These are phyloP conservation scores for Trachymyrmex septentrionalis DNA, from an alignment of 1,140 invertebrate species.

Conservation along the genomic window DNA sequence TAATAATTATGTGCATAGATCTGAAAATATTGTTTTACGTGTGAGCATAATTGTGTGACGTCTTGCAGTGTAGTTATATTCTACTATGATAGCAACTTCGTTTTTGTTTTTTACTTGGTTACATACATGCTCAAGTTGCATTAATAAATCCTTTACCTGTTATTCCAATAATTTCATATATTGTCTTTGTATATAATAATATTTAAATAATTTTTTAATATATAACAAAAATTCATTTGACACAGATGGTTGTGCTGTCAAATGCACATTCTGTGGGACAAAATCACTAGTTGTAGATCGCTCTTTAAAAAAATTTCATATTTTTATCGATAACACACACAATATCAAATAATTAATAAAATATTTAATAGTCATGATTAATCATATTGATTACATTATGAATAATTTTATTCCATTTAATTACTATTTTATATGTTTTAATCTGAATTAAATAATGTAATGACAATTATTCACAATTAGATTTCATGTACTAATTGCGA, in stretches of 20 bases:
- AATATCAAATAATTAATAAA: too few species aligned
- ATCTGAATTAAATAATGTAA: too few species aligned
- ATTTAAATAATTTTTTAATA: neutral
- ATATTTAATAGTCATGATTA: too few species aligned
- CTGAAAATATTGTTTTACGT: constrained; percentile 14
- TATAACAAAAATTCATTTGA: neutral
- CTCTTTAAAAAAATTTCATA: too few species aligned
- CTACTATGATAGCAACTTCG: constrained; percentile 22
- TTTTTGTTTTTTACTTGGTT: constrained; percentile 28
- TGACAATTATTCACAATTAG: too few species aligned
- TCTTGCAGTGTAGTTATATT: neutral
- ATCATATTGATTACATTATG: too few species aligned
- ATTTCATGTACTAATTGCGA: too few species aligned
- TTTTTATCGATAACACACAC: too few species aligned
- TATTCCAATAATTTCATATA: neutral
- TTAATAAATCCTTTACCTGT: constrained; percentile 22
- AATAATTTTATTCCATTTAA: too few species aligned
- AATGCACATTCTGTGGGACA: too few species aligned
- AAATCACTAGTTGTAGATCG: neutral
- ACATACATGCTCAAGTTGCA: neutral
- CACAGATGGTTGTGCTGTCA: too few species aligned
- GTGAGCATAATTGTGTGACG: neutral
- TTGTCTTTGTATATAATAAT: neutral
- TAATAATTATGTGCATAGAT: neutral
- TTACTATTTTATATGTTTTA: too few species aligned